A percentile compares a stretch with the other conserved stretches of the same genome.
These are phyloP conservation scores for Chaetodon trifasciatus DNA, from an alignment of 2,797 vertebrate genomes.

Conservation along the genomic window DNA sequence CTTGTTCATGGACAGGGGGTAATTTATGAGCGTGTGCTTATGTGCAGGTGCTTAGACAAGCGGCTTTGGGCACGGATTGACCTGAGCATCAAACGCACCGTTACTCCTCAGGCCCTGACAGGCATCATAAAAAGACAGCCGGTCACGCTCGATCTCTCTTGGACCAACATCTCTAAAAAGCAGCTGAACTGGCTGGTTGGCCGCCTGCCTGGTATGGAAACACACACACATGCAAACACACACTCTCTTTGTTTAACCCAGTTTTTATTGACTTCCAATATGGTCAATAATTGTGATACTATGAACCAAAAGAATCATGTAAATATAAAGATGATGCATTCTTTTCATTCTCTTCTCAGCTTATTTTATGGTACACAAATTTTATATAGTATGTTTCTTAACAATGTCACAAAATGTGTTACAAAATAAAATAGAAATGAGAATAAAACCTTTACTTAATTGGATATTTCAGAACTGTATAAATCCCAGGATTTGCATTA, in stretches of 20 bases:
- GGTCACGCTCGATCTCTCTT: conserved; percentile 94
- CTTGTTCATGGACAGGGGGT: too few relatives aligned
- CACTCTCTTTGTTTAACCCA: neutral
- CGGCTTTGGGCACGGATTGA: conserved; percentile 96
- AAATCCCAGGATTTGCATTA: neutral
- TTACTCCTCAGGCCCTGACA: conserved; percentile 94
- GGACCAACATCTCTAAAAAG: conserved; percentile 98
- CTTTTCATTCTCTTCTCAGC: too few relatives aligned
- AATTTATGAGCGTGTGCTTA: conserved; percentile 8
- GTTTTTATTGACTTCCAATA: neutral
- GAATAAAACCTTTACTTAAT: neutral
- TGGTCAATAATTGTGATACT: neutral
- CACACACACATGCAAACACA: neutral
- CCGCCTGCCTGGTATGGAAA: conserved; percentile 90
- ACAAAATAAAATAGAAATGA: neutral
- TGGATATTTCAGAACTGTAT: neutral
- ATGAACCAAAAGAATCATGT: too few relatives aligned
- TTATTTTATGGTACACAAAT: too few relatives aligned
- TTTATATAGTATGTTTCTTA: too few relatives aligned
- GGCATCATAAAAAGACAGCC: conserved; percentile 99
- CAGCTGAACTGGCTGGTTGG: conserved; percentile 98
- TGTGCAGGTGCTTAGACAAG: conserved; percentile 95
- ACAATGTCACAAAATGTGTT: too few relatives aligned
- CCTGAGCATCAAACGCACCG: conserved; percentile 94
- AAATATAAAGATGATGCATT: too few relatives aligned